phyloP scores from a whole-genome alignment of 2,113 vertebrate species.

The Drymodes brunneopygia region DNA sequence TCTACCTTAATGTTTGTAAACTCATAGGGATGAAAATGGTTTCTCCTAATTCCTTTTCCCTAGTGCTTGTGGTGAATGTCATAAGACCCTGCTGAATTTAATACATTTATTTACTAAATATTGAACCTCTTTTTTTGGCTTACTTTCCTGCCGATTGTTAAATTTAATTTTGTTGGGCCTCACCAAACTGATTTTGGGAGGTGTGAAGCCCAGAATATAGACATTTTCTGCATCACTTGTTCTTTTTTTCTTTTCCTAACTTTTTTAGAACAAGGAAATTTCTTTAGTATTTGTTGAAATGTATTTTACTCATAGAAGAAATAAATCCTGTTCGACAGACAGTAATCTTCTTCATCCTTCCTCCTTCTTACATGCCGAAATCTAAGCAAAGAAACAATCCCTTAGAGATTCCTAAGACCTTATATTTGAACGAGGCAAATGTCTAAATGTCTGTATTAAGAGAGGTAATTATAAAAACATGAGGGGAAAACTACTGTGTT shows the following conservation, averaged over 20 bases:
- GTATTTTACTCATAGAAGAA: background rate
- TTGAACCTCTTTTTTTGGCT: background rate
- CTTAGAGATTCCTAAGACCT: background rate
- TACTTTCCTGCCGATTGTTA: constrained; percentile 5
- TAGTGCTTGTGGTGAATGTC: background rate
- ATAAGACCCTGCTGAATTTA: background rate
- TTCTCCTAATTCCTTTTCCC: background rate
- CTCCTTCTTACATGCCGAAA: background rate
- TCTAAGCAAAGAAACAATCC: background rate
- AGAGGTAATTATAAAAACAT: background rate
- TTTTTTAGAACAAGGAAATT: background rate
- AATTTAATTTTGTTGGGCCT: constrained; percentile 29
- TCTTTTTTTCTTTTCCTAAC: background rate
- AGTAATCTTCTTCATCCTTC: background rate
- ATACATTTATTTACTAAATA: constrained; percentile 9
- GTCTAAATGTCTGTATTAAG: background rate
- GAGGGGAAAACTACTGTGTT: background rate
- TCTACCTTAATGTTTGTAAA: background rate
- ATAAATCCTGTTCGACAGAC: background rate
- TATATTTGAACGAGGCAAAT: background rate
- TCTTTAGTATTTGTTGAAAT: background rate
- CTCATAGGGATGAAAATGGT: background rate
- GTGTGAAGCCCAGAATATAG: background rate
- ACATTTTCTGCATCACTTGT: background rate
- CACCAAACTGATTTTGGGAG: background rate